phyloP scores from a whole-genome alignment of 64 coral and sea anemone species.

The Actinia equina region DNA sequence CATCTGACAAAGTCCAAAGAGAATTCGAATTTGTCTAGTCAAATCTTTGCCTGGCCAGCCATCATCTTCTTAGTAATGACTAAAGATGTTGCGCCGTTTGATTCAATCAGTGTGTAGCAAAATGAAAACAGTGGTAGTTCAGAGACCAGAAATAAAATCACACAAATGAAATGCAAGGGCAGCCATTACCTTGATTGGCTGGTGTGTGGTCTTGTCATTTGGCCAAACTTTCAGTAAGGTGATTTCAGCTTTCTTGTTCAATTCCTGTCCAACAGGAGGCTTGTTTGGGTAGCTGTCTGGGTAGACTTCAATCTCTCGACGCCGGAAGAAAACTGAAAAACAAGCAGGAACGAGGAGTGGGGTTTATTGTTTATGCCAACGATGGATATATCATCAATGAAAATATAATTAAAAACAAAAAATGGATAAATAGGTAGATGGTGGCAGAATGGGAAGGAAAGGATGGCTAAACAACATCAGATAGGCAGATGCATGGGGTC shows the following conservation, averaged over 20 bases:
- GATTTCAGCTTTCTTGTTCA: slow-evolving; percentile 96
- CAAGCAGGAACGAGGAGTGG: background rate
- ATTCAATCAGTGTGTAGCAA: background rate
- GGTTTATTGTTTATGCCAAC: background rate
- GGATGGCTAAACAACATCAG: background rate
- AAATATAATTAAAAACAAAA: background rate
- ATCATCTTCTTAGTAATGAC: too few species aligned
- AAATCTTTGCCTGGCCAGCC: too few species aligned
- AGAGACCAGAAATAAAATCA: background rate
- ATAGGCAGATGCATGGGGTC: too few species aligned
- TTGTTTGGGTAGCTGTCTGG: slow-evolving; percentile 84
- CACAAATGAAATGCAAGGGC: too few species aligned
- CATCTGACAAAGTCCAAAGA: too few species aligned
- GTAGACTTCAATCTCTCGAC: slow-evolving; percentile 96
- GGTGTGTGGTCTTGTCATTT: slow-evolving; percentile 85
- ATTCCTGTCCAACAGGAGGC: slow-evolving; percentile 79
- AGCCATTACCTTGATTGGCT: slow-evolving; percentile 76
- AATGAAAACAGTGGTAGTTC: too few species aligned
- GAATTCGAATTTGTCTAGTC: too few species aligned
- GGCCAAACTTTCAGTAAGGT: slow-evolving; percentile 94
- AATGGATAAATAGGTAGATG: background rate
- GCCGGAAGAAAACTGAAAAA: slow-evolving; percentile 77
- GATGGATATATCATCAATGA: background rate
- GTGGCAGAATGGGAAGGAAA: background rate
- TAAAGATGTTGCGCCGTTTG: background rate